Percentiles rank a stretch among this genome's conserved stretches.
Conservation (phyloP, 2,113 vertebrate species). For the Mus pahari region DNA sequence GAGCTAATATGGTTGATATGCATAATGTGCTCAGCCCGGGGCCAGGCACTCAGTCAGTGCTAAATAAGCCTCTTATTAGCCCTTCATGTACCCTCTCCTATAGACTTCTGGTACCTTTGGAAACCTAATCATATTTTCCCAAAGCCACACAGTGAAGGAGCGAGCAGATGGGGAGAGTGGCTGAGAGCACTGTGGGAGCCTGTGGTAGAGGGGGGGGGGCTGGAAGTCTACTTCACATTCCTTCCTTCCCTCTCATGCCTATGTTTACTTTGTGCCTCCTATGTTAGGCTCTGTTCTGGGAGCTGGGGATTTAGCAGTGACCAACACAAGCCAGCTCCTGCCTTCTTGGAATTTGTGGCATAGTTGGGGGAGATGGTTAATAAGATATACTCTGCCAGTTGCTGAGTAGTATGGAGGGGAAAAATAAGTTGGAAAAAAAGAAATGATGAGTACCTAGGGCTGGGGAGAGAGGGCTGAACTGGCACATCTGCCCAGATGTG, state of each 20-base stretch:
- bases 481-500: not conserved
- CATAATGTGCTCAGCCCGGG: not conserved
- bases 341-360: not conserved
- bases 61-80: slow-evolving; percentile 26
- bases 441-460: not conserved
- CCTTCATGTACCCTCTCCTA: not conserved
- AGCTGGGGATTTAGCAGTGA: not conserved
- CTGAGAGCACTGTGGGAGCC: not conserved
- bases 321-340: not conserved
- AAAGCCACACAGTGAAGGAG: not conserved
- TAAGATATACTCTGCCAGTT: not conserved
- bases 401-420: not conserved
- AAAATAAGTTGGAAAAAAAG: not conserved
- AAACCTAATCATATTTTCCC: not conserved
- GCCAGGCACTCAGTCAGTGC: not conserved
- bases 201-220: not conserved
- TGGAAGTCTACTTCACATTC: not conserved
- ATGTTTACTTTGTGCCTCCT: not conserved
- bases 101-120: not conserved
- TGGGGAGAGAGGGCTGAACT: not conserved
- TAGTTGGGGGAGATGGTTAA: not conserved
- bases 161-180: not conserved
- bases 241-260: not conserved
- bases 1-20: not conserved
- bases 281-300: not conserved